Evolutionary conservation across 1,140 invertebrate species (phyloP), one percentile per base, ranked within the genome.

Genomic region (Drosophila cardini): DNA sequence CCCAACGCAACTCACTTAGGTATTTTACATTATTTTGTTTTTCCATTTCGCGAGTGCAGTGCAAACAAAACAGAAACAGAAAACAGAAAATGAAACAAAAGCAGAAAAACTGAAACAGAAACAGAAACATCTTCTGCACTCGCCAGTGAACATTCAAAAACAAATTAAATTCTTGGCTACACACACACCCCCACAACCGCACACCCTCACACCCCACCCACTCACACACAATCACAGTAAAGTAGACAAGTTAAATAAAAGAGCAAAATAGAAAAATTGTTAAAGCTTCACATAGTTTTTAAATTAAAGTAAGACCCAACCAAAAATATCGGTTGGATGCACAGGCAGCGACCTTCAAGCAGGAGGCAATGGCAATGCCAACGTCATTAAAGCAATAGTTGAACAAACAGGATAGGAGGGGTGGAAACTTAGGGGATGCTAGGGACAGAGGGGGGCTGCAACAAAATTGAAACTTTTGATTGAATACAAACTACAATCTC

Each of bases 401-500:
- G 72, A 34, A 34, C 74, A 58, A 85, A 69, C 70, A 71, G 68
- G 73, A 56, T 43, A 42, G 11, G 45, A 6, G 8, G 21, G 42
- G 15, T 30, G 26, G 38, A 18, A 26, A 21, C 6, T 53, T 8
- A 55, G 18, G 43, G 34, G 38, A 13, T 21, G 32, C 15, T 36
- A 26, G 13, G 13, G 1, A 11, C 34, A 34, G 36, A 6, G 42
- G 21, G 46, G 16, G 32, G 65, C 65, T 68, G 36, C 68, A 83
- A 78, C 76, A 78, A 89, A 87, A 87, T 89, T 87, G 76, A 89
- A 87, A 89, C 80, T 87, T 87, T 87, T 87, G 83, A 87, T 87
- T 89, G 83, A 87, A 87, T 89, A 87, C 80, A 89, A 87, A 84
- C 83, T 89, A 69, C 83, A 89, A 84, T 84, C 84, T 87, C 80